These are phyloP conservation scores for Nebria salina DNA, from an alignment of 2,888 invertebrate genomes.

Conservation along the genomic window DNA sequence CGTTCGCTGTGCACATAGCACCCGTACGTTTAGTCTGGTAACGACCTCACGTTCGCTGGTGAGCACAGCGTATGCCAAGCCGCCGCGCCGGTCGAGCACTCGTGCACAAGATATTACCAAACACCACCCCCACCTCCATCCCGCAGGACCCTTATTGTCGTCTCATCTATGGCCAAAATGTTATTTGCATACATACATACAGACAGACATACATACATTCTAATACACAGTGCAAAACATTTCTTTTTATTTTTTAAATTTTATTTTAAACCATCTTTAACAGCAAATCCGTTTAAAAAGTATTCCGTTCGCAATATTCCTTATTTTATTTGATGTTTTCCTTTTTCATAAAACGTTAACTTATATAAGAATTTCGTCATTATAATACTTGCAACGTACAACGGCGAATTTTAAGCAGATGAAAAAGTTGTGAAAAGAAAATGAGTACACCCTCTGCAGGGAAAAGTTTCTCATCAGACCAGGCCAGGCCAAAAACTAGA, in stretches of 20 bases:
- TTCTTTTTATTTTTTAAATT: too few relatives aligned
- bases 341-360: constrained; percentile 57
- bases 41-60: constrained; percentile 38
- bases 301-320: not conserved
- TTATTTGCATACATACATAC: not conserved
- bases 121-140: not conserved
- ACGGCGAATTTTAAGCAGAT: constrained; percentile 48
- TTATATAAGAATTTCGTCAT: constrained; percentile 61
- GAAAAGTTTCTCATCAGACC: too few relatives aligned
- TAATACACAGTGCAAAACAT: too few relatives aligned
- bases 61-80: not conserved
- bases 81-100: not conserved
- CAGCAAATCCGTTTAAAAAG: too few relatives aligned
- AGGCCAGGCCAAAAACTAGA: too few relatives aligned
- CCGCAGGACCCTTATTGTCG: not conserved
- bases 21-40: constrained; percentile 40
- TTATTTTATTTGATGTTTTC: constrained; percentile 56
- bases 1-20: constrained; percentile 42
- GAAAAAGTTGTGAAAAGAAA: constrained; percentile 48
- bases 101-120: not conserved
- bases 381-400: constrained; percentile 52
- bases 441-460: constrained; percentile 36
- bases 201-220: not conserved
- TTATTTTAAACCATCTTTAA: too few relatives aligned
- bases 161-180: not conserved